phyloP scores from a whole-genome alignment of 2,113 vertebrate genomes.

The Stegastes partitus region DNA sequence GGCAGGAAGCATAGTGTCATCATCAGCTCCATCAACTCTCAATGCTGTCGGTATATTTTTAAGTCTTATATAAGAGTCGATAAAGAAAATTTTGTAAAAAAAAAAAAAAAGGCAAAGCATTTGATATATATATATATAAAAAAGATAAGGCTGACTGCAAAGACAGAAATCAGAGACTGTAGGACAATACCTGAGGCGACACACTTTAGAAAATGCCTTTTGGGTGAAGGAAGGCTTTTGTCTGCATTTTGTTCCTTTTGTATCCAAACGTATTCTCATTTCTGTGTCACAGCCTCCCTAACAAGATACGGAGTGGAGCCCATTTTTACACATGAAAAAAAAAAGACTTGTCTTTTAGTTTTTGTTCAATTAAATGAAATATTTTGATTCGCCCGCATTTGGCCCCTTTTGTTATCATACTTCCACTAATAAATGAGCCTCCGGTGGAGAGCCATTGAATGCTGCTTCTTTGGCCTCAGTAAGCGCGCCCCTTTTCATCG shows the following conservation, averaged over 20 bases:
- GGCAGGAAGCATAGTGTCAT: too few relatives aligned
- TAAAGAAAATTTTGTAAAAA: conserved; percentile 6
- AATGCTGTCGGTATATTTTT: too few relatives aligned
- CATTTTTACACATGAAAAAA: not conserved
- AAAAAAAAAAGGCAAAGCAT: not conserved
- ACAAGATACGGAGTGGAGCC: not conserved
- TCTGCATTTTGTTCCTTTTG: conserved; percentile 9
- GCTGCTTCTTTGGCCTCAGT: conserved; percentile 21
- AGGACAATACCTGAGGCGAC: conserved; percentile 7
- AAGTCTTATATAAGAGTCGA: too few relatives aligned
- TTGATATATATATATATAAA: conserved; percentile 4
- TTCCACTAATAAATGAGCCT: conserved; percentile 40
- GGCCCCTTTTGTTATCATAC: conserved; percentile 18
- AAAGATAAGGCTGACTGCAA: not conserved
- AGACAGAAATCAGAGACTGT: conserved; percentile 21
- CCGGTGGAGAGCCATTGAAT: conserved; percentile 21
- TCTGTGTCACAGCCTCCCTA: not conserved
- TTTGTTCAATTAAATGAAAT: conserved; percentile 22
- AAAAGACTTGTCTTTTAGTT: not conserved
- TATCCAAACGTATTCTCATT: not conserved
- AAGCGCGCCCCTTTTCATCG: conserved; percentile 31
- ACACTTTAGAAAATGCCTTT: not conserved
- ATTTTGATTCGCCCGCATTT: conserved; percentile 8
- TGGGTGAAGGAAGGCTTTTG: not conserved
- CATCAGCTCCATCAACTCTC: too few relatives aligned